Evolutionary conservation across 2,888 invertebrate genomes (phyloP).

Genomic region (Athalia cordata): DNA sequence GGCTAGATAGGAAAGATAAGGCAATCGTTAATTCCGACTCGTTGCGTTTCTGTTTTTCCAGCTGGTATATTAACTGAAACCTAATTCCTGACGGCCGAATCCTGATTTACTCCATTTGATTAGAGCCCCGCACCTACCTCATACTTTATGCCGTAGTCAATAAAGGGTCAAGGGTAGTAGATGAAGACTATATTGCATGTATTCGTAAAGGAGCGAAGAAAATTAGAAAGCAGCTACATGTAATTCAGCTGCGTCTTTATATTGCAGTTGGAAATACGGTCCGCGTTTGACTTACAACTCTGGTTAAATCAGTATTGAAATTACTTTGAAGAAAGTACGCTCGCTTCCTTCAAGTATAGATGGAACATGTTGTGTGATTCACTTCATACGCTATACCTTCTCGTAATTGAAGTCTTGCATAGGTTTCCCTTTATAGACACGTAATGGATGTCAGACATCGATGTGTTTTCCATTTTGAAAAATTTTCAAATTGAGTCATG

Average conservation of each 20-base stretch:
- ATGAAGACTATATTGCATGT: no score
- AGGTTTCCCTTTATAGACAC: no score
- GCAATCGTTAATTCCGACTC: not conserved
- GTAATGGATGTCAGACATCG: no score
- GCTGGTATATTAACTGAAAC: not conserved
- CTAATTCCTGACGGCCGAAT: not conserved
- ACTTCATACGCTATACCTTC: no score
- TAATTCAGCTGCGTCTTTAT: not conserved
- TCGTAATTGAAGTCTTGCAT: no score
- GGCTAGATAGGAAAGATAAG: no score
- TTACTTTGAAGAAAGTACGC: no score
- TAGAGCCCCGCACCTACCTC: not conserved
- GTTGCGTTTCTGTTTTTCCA: not conserved
- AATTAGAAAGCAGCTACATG: conserved; percentile 13
- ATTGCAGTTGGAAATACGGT: not conserved
- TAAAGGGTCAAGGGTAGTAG: not conserved
- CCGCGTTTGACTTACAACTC: conserved; percentile 13
- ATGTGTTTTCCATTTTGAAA: no score
- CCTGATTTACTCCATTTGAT: conserved; percentile 2
- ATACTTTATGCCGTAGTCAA: not conserved
- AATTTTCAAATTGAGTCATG: no score
- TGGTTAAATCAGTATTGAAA: not conserved
- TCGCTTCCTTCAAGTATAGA: no score
- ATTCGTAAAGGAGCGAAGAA: not conserved
- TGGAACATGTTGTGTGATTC: no score